Percentiles rank a stretch among this genome's conserved stretches.
Evolutionary conservation across 2,113 vertebrate species (phyloP).

Genomic region (Gobio gobio): DNA sequence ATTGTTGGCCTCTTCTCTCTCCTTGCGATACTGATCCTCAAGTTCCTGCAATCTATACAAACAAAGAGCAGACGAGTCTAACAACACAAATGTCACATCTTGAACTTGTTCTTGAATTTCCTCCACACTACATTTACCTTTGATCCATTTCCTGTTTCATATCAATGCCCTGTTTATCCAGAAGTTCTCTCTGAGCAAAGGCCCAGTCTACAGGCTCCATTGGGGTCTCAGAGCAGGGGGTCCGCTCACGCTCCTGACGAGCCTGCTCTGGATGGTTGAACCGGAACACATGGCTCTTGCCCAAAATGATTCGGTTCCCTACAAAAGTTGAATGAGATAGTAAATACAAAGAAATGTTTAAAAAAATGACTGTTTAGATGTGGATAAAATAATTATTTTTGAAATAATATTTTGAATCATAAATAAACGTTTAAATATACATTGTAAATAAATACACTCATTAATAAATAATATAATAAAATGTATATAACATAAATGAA

Average conservation of each 20-base stretch:
- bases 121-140: constrained; percentile 74
- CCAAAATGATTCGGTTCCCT: constrained; percentile 98
- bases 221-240: constrained; percentile 88
- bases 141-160: constrained; percentile 99
- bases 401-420: neutral
- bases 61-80: constrained; percentile 20
- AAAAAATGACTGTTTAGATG: neutral
- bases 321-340: neutral
- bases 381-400: neutral
- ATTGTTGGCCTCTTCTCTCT: constrained; percentile 93
- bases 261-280: constrained; percentile 98
- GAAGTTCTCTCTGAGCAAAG: constrained; percentile 92
- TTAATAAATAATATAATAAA: neutral
- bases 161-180: constrained; percentile 98
- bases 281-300: constrained; percentile 97
- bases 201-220: constrained; percentile 95
- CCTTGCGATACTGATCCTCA: constrained; percentile 94
- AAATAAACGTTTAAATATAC: neutral
- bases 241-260: constrained; percentile 89
- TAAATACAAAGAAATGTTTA: neutral
- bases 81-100: neutral
- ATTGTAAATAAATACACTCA: too few relatives aligned
- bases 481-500: neutral
- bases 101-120: neutral
- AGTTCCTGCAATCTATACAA: constrained; percentile 89